These are phyloP conservation scores for Eutolmus rufibarbis DNA, from an alignment of 2,888 invertebrate species.

Conservation along the genomic window DNA sequence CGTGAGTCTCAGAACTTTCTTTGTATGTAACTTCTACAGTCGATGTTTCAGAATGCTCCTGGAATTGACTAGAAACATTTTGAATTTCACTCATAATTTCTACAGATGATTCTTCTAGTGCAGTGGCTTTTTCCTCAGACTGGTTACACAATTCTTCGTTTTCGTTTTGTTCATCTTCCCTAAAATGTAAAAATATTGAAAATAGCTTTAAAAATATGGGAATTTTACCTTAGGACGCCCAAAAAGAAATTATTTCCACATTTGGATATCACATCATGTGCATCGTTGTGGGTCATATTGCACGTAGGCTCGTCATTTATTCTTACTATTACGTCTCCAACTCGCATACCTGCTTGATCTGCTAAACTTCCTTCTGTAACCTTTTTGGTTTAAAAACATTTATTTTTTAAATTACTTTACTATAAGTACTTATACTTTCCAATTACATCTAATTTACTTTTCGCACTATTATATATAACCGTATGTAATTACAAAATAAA, in stretches of 20 bases:
- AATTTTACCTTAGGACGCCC: slow-evolving; percentile 60
- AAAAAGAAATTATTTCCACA: slow-evolving; percentile 77
- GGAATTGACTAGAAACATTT: not conserved
- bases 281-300: slow-evolving; percentile 77
- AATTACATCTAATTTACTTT: too few species aligned
- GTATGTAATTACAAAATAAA: too few species aligned
- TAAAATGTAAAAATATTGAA: not conserved
- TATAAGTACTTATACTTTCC: too few species aligned
- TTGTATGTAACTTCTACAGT: not conserved
- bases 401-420: too few species aligned
- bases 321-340: slow-evolving; percentile 83
- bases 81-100: not conserved
- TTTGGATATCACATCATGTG: slow-evolving; percentile 74
- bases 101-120: not conserved
- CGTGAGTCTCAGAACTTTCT: not conserved
- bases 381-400: slow-evolving; percentile 62
- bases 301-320: slow-evolving; percentile 76
- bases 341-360: slow-evolving; percentile 79
- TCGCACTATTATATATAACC: too few species aligned
- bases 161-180: slow-evolving; percentile 20
- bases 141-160: not conserved
- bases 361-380: slow-evolving; percentile 83
- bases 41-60: not conserved
- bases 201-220: not conserved
- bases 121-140: not conserved